Evolutionary conservation across 2,797 vertebrate species (phyloP).

Genomic region (Labroides dimidiatus): DNA sequence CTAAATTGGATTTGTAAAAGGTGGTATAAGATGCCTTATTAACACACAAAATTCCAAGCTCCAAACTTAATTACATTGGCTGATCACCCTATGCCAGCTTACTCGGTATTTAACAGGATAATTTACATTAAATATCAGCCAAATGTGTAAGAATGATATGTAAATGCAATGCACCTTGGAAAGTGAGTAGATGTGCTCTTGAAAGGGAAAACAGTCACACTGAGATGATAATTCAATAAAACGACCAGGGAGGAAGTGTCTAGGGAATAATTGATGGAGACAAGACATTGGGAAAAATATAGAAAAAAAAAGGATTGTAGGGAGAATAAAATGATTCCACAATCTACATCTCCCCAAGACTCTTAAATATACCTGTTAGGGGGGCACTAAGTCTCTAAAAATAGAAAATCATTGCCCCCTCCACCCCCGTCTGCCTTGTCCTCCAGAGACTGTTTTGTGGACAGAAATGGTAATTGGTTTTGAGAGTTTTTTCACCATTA

Average conservation of each 20-base stretch:
- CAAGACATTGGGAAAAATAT: slow-evolving; percentile 11
- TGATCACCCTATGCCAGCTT: not conserved
- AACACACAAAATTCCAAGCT: not conserved
- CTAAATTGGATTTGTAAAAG: too few relatives aligned
- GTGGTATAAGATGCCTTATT: too few relatives aligned
- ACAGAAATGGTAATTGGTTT: slow-evolving; percentile 72
- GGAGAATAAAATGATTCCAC: slow-evolving; percentile 21
- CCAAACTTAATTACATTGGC: not conserved
- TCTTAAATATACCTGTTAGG: slow-evolving; percentile 58
- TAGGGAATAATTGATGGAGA: slow-evolving; percentile 9
- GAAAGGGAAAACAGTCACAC: slow-evolving; percentile 7
- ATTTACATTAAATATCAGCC: not conserved
- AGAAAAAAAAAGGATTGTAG: slow-evolving; percentile 2
- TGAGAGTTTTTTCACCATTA: slow-evolving; percentile 54
- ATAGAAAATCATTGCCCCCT: slow-evolving; percentile 52
- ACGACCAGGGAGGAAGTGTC: not conserved
- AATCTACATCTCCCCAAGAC: slow-evolving; percentile 23
- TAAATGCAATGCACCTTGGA: slow-evolving; percentile 24
- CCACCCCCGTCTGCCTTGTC: slow-evolving; percentile 6
- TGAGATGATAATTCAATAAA: slow-evolving; percentile 34
- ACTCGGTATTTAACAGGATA: not conserved
- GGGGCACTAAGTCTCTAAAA: slow-evolving; percentile 62
- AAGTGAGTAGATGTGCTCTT: not conserved
- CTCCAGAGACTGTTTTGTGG: slow-evolving; percentile 57
- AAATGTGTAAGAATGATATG: slow-evolving; percentile 24